phyloP scores from a whole-genome alignment of 2,113 vertebrate genomes.

The Scatophagus argus region DNA sequence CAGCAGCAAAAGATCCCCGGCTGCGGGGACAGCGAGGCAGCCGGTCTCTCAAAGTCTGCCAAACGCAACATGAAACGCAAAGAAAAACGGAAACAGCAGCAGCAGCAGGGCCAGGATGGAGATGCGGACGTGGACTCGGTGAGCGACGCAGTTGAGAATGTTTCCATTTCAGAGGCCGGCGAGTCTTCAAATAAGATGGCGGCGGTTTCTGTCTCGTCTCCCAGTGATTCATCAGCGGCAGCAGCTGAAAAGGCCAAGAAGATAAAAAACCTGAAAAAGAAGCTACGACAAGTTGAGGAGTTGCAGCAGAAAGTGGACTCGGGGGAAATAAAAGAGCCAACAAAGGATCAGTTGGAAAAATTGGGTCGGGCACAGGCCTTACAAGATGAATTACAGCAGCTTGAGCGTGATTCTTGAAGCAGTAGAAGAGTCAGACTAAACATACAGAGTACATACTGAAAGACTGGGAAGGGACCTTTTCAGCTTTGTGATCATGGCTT shows the following conservation, averaged over 20 bases:
- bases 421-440: slow-evolving; percentile 52
- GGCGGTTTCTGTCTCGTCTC: neutral
- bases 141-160: slow-evolving; percentile 83
- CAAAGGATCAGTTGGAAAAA: slow-evolving; percentile 93
- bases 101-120: slow-evolving; percentile 55
- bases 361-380: slow-evolving; percentile 85
- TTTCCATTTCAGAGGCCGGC: slow-evolving; percentile 64
- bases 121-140: slow-evolving; percentile 78
- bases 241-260: slow-evolving; percentile 87
- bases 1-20: slow-evolving; percentile 76
- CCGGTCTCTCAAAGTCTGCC: slow-evolving; percentile 89
- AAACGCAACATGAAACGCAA: slow-evolving; percentile 96
- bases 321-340: slow-evolving; percentile 89
- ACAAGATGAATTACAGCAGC: slow-evolving; percentile 87
- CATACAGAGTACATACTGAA: slow-evolving; percentile 50
- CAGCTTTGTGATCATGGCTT: slow-evolving; percentile 47
- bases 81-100: slow-evolving; percentile 92
- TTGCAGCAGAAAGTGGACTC: slow-evolving; percentile 91
- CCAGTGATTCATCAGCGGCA: slow-evolving; percentile 56
- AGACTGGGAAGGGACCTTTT: slow-evolving; percentile 46
- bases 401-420: slow-evolving; percentile 86
- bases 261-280: slow-evolving; percentile 93
- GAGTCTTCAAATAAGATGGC: slow-evolving; percentile 43
- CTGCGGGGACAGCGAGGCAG: slow-evolving; percentile 64
- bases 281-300: slow-evolving; percentile 93